A percentile compares a stretch with the other conserved stretches of the same genome.
Conservation (phyloP, 2,797 vertebrate species). For the Alosa sapidissima region DNA sequence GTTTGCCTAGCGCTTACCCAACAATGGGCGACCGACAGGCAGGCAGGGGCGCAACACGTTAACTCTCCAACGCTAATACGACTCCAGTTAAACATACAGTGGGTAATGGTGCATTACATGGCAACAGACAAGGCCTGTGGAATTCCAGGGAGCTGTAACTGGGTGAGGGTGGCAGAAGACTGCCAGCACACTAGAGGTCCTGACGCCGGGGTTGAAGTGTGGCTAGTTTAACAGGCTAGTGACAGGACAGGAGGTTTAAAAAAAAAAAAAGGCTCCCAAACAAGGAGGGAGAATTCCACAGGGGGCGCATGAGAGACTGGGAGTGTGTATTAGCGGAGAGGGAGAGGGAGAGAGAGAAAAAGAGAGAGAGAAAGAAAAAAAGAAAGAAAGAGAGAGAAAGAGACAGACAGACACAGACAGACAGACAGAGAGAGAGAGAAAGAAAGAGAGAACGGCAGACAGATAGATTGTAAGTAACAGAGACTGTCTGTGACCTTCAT, state of each 20-base stretch:
- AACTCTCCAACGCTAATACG: background rate
- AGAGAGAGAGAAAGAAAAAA: background rate
- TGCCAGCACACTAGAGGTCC: background rate
- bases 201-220: background rate
- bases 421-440: background rate
- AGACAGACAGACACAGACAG: slow-evolving; percentile 2
- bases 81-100: slow-evolving; percentile 14
- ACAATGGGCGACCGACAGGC: background rate
- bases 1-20: background rate
- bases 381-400: background rate
- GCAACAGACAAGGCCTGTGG: background rate
- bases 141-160: background rate
- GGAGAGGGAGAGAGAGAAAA: background rate
- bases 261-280: slow-evolving; percentile 11
- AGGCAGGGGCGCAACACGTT: background rate
- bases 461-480: background rate
- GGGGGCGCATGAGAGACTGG: background rate
- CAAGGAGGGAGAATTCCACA: background rate
- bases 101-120: slow-evolving; percentile 17
- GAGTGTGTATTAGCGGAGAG: background rate
- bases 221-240: slow-evolving; percentile 7
- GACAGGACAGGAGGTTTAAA: background rate
- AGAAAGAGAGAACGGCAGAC: background rate
- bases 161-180: background rate
- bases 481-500: slow-evolving; percentile 32